Conservation (phyloP, 2,888 invertebrate genomes). For the Notodromas monacha region DNA sequence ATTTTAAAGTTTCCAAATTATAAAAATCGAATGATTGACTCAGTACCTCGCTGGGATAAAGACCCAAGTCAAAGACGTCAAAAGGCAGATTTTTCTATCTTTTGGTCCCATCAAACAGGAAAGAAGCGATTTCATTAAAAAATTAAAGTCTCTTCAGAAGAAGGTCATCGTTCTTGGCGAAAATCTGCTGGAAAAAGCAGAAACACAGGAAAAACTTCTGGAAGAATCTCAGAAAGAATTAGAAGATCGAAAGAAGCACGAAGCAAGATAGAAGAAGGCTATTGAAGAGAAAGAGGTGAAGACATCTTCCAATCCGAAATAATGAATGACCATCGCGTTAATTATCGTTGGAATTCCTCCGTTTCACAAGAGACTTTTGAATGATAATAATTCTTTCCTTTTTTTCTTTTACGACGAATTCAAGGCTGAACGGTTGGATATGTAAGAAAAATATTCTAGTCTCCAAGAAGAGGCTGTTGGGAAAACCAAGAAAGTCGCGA, state of each 20-base stretch:
- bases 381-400: background rate
- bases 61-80: too few relatives aligned
- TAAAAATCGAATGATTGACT: too few relatives aligned
- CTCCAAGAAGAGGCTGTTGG: constrained; percentile 80
- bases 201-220: constrained; percentile 57
- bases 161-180: constrained; percentile 93
- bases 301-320: too few relatives aligned
- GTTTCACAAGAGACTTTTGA: background rate
- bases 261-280: constrained; percentile 42
- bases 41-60: too few relatives aligned
- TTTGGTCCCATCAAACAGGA: constrained; percentile 6
- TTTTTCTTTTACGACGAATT: constrained; percentile 11
- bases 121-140: constrained; percentile 31
- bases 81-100: too few relatives aligned
- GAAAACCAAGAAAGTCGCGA: constrained; percentile 63
- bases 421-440: constrained; percentile 62
- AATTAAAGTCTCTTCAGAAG: constrained; percentile 59
- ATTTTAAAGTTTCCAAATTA: too few relatives aligned
- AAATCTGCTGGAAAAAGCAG: constrained; percentile 83
- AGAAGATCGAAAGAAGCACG: constrained; percentile 38
- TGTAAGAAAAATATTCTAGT: constrained; percentile 73
- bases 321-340: background rate
- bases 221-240: constrained; percentile 55
- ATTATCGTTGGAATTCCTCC: constrained; percentile 5
- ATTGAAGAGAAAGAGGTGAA: constrained; percentile 52